Evolutionary conservation across 2,113 vertebrate species (phyloP), one percentile per base, ranked within the genome.

Genomic region (Heterotis niloticus): DNA sequence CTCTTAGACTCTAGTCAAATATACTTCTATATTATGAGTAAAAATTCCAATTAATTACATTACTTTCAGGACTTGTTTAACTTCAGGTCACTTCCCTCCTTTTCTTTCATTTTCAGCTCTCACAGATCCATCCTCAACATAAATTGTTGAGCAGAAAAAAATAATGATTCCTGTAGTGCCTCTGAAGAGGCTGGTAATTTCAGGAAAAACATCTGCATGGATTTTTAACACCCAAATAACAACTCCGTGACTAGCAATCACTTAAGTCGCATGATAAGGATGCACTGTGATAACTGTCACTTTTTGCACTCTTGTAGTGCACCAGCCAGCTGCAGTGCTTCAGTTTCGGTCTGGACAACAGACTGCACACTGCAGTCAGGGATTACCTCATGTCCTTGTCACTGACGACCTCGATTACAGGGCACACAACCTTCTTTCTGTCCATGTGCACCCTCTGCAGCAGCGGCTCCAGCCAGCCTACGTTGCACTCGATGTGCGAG

Each of bases 391-490:
- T 94, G 87, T 99, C 97, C 84, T 96, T 96, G 86, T 98, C 96
- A 0, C 89, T 96, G 90, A 99, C 95, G 79, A 99, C 96, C 89
- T 99, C 98, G 26, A 99, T 99, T 71, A 98, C 98, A 0, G 98
- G 98, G 75, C 97, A 99, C 64, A 95, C 92, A 0, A 99, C 97
- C 87, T 96, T 98, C 84, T 86, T 86, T 10, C 88, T 93, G 86
- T 92, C 93, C 86, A 92, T 80, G 52, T 90, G 94, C 73, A 99
- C 83, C 83, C 95, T 92, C 83, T 98, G 95, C 82, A 99, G 83
- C 79, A 99, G 94, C 0, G 98, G 98, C 88, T 99, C 96, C 89
- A 99, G 86, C 98, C 98, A 99, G 5, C 98, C 98, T 79, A 99
- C 91, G 0, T 98, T 98, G 82, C 98, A 99, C 85, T 99, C 98